Conservation (phyloP, 2,888 invertebrate genomes). For the Conops quadrifasciatus region DNA sequence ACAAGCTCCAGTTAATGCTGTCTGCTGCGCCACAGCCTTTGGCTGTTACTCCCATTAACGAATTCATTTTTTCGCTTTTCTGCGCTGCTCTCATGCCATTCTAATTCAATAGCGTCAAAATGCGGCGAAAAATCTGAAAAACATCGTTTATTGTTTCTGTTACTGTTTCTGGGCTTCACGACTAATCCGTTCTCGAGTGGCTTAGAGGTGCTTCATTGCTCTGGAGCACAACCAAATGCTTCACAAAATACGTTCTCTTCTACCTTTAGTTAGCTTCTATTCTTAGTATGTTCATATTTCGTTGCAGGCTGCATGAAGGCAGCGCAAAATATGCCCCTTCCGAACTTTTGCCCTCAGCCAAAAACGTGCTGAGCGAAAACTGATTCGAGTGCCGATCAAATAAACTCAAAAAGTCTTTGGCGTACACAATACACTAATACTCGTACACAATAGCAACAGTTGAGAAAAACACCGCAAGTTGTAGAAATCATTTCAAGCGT, state of each 20-base stretch:
- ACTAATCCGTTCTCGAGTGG: conserved; percentile 25
- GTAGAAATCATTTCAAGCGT: conserved; percentile 24
- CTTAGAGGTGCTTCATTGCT: conserved; percentile 18
- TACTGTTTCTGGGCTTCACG: not conserved
- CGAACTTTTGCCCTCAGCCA: conserved; percentile 4
- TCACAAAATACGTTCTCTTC: not conserved
- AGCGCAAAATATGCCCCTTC: not conserved
- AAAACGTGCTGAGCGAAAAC: conserved; percentile 9
- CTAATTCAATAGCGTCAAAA: conserved; percentile 17
- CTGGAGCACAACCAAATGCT: not conserved
- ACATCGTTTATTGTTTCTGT: conserved; percentile 17
- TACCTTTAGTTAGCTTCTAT: not conserved
- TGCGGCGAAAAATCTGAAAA: conserved; percentile 14
- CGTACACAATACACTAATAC: too few relatives aligned
- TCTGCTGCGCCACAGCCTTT: not conserved
- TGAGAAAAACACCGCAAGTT: conserved; percentile 13
- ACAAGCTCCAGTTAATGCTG: conserved; percentile 19
- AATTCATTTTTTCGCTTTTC: conserved; percentile 1
- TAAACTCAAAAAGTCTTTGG: conserved; percentile 7
- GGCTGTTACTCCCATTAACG: conserved; percentile 17
- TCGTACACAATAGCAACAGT: not conserved
- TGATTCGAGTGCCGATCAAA: conserved; percentile 7
- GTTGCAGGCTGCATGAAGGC: not conserved
- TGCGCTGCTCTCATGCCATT: conserved; percentile 1
- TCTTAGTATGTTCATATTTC: not conserved